phyloP scores from a whole-genome alignment of 64 coral and sea anemone species.

The Acropora tenuis region DNA sequence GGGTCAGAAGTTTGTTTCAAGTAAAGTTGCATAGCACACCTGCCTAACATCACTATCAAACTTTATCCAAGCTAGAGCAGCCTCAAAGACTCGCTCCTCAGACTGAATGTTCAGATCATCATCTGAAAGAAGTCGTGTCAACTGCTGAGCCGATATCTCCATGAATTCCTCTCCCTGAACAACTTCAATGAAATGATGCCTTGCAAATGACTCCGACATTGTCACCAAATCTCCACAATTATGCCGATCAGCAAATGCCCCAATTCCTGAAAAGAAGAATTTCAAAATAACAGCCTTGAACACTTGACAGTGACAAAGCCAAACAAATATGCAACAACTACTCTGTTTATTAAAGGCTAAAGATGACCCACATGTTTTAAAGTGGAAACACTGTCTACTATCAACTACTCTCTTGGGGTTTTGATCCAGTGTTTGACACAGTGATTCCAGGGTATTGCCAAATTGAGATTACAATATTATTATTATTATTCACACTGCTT shows the following conservation, averaged over 20 bases:
- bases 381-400: background rate
- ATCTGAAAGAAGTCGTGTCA: constrained; percentile 76
- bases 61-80: constrained; percentile 96
- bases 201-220: constrained; percentile 79
- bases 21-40: constrained; percentile 18
- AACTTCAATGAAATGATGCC: constrained; percentile 95
- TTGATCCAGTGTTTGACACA: too few relatives aligned
- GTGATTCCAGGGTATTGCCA: too few relatives aligned
- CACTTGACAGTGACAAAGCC: background rate
- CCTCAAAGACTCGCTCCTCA: constrained; percentile 96
- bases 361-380: background rate
- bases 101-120: constrained; percentile 91
- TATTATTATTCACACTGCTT: too few relatives aligned
- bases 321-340: background rate
- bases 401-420: background rate
- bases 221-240: constrained; percentile 77
- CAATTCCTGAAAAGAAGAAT: constrained; percentile 77
- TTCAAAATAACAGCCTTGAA: background rate
- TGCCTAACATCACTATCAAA: constrained; percentile 76
- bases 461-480: too few relatives aligned
- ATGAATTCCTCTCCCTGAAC: constrained; percentile 97
- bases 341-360: too few relatives aligned
- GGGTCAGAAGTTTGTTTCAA: too few relatives aligned
- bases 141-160: constrained; percentile 76
- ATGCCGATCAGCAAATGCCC: constrained; percentile 87